Evolutionary conservation across 1,140 invertebrate genomes (phyloP).

Genomic region (Dendroctonus valens): DNA sequence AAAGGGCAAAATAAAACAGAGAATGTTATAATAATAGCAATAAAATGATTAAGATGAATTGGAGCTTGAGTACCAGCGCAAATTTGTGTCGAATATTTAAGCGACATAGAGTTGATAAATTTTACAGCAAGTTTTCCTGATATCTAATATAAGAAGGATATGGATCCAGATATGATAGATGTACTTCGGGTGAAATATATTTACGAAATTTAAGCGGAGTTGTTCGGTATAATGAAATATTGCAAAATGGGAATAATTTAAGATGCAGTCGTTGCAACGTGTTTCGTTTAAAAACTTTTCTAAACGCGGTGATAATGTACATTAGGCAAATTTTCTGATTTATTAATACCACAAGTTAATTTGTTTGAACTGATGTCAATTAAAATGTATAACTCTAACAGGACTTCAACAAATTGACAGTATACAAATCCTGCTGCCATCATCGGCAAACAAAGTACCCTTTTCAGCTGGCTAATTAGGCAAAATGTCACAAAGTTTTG

Average conservation of each 20-base stretch:
- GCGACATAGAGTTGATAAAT: neutral
- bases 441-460: neutral
- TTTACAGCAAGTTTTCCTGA: constrained; percentile 2
- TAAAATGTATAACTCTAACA: neutral
- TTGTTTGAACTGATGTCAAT: neutral
- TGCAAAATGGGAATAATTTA: too few relatives aligned
- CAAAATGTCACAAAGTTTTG: constrained; percentile 25
- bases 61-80: too few relatives aligned
- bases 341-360: neutral
- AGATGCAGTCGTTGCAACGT: too few relatives aligned
- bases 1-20: constrained; percentile 5
- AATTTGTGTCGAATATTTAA: too few relatives aligned
- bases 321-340: too few relatives aligned
- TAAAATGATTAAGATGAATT: too few relatives aligned
- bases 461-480: constrained; percentile 20
- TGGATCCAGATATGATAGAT: constrained; percentile 6
- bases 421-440: neutral
- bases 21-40: neutral
- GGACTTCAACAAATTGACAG: neutral
- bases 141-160: constrained; percentile 7
- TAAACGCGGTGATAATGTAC: too few relatives aligned
- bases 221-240: too few relatives aligned
- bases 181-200: constrained; percentile 8
- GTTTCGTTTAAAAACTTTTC: too few relatives aligned
- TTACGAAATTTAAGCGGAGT: constrained; percentile 5